A percentile compares a stretch with the other conserved stretches of the same genome.
These are phyloP conservation scores for Odocoileus virginianus DNA, from an alignment of 2,113 vertebrate genomes.

Conservation along the genomic window DNA sequence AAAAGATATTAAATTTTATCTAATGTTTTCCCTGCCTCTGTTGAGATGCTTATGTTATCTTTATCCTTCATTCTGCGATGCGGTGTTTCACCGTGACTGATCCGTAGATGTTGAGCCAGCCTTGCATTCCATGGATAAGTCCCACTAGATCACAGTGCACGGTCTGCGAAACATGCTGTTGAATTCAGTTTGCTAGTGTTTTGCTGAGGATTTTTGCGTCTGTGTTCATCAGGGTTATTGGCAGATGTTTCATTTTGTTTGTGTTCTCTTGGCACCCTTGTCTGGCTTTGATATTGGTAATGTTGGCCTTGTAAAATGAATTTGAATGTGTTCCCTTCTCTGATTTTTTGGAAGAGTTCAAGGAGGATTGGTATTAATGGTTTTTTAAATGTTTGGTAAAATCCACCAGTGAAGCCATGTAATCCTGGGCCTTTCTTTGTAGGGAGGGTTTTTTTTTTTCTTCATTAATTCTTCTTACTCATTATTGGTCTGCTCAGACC, in stretches of 20 bases:
- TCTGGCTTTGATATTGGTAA: background rate
- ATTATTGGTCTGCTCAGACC: background rate
- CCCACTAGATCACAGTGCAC: accelerated
- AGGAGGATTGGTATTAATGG: background rate
- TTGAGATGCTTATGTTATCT: background rate
- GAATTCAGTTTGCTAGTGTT: background rate
- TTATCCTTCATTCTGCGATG: accelerated
- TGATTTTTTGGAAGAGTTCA: too few relatives aligned
- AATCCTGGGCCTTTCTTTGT: background rate
- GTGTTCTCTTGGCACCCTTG: background rate
- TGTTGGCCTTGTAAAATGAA: background rate
- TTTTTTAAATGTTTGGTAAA: background rate
- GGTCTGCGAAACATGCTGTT: too few relatives aligned
- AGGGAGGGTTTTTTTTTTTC: background rate
- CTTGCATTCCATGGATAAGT: background rate
- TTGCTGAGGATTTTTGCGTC: background rate
- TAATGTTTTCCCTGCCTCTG: accelerated
- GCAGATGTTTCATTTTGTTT: background rate
- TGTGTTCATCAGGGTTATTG: background rate
- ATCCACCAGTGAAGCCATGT: background rate
- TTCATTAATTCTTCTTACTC: background rate
- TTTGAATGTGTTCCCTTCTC: background rate
- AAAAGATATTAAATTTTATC: background rate
- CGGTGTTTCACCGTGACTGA: accelerated
- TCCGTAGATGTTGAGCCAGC: background rate